phyloP scores from a whole-genome alignment of 2,888 invertebrate species.

The Synergus laeviventris region DNA sequence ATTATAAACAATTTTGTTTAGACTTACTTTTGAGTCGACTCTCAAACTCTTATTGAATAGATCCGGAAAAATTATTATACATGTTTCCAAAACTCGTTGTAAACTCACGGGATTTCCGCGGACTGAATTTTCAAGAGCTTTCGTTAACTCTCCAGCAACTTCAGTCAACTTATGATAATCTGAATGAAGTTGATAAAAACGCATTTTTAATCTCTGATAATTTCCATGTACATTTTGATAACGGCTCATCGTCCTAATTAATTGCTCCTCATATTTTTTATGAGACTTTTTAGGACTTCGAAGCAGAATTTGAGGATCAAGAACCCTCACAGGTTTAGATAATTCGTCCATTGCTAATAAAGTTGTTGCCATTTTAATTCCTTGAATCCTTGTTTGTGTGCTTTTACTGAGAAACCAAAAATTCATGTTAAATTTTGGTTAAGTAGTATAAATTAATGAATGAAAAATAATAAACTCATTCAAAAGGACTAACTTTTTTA shows the following conservation, averaged over 20 bases:
- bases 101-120: constrained; percentile 78
- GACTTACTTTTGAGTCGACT: constrained; percentile 60
- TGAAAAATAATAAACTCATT: constrained; percentile 40
- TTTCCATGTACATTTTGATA: constrained; percentile 64
- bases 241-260: constrained; percentile 61
- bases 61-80: constrained; percentile 77
- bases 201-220: constrained; percentile 71
- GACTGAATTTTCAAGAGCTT: constrained; percentile 79
- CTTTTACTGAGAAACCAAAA: constrained; percentile 54
- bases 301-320: constrained; percentile 43
- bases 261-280: constrained; percentile 57
- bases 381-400: constrained; percentile 63
- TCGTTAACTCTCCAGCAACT: constrained; percentile 80
- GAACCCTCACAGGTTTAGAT: constrained; percentile 52
- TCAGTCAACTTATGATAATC: constrained; percentile 76
- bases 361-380: constrained; percentile 51
- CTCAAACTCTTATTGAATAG: constrained; percentile 73
- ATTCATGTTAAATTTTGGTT: constrained; percentile 6
- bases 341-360: constrained; percentile 54
- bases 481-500: constrained; percentile 52
- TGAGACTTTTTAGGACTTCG: constrained; percentile 24
- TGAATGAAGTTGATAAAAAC: constrained; percentile 73
- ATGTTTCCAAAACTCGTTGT: constrained; percentile 76
- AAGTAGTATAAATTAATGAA: constrained; percentile 34
- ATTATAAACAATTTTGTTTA: not conserved